phyloP scores from a whole-genome alignment of 2,113 vertebrate species.

The Callithrix jacchus region DNA sequence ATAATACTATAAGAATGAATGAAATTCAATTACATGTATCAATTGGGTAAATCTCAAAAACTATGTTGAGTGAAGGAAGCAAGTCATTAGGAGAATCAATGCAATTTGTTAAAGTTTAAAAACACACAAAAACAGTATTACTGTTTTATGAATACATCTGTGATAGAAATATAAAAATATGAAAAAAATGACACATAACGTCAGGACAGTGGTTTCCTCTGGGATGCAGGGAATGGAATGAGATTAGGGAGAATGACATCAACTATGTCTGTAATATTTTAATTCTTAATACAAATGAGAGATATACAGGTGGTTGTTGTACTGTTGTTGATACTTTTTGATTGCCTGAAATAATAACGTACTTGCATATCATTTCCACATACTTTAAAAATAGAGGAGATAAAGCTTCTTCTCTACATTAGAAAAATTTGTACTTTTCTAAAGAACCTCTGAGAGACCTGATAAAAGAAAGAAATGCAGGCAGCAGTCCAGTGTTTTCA shows the following conservation, averaged over 20 bases:
- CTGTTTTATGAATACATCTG: neutral
- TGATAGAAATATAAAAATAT: neutral
- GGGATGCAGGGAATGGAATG: neutral
- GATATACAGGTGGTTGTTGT: neutral
- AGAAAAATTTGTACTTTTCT: conserved; percentile 8
- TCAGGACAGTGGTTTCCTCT: neutral
- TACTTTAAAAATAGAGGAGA: neutral
- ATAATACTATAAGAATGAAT: neutral
- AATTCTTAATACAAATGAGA: neutral
- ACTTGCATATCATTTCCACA: neutral
- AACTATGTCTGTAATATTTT: neutral
- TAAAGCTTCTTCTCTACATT: neutral
- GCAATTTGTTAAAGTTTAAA: neutral
- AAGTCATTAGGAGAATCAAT: conserved; percentile 5
- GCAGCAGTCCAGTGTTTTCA: neutral
- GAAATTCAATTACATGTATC: neutral
- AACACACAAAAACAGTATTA: neutral
- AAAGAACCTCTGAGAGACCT: neutral
- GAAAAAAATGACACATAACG: neutral
- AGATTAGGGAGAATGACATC: neutral
- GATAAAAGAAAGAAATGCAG: neutral
- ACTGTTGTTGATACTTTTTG: neutral
- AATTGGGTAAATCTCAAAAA: conserved; percentile 2
- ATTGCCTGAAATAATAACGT: neutral
- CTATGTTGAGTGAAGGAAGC: neutral